Conservation (phyloP, 1,140 invertebrate species). For the Ephestia elutella region DNA sequence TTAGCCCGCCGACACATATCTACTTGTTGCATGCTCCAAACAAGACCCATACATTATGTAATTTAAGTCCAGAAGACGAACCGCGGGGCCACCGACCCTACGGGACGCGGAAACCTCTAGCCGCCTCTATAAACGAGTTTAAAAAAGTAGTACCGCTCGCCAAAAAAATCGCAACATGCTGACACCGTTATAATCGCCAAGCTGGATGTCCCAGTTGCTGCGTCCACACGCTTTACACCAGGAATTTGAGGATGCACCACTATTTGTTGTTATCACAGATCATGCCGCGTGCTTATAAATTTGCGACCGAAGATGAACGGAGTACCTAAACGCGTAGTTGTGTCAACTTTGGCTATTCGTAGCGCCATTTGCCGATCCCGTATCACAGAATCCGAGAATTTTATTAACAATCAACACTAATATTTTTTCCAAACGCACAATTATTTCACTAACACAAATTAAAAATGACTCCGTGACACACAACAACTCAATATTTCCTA, state of each 20-base stretch:
- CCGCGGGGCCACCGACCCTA: slow-evolving; percentile 70
- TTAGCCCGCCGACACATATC: slow-evolving; percentile 74
- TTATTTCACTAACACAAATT: slow-evolving; percentile 62
- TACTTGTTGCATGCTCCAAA: slow-evolving; percentile 74
- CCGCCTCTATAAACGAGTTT: slow-evolving; percentile 74
- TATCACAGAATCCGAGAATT: slow-evolving; percentile 68
- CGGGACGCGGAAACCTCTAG: slow-evolving; percentile 73
- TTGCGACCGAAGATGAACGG: slow-evolving; percentile 58
- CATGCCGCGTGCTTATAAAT: slow-evolving; percentile 63
- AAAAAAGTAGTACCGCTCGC: slow-evolving; percentile 75
- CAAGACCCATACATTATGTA: slow-evolving; percentile 74
- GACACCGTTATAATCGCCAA: slow-evolving; percentile 75
- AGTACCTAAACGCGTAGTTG: slow-evolving; percentile 74
- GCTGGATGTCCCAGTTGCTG: slow-evolving; percentile 73
- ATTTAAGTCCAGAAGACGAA: slow-evolving; percentile 71
- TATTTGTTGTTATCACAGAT: slow-evolving; percentile 60
- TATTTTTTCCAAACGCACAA: slow-evolving; percentile 57
- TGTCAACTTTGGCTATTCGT: slow-evolving; percentile 73
- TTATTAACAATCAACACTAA: slow-evolving; percentile 64
- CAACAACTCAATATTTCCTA: slow-evolving; percentile 68
- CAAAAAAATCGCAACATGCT: slow-evolving; percentile 76
- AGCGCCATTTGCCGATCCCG: slow-evolving; percentile 74
- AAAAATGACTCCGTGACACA: slow-evolving; percentile 47
- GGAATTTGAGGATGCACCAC: slow-evolving; percentile 65
- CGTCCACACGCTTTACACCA: slow-evolving; percentile 59